phyloP scores from a whole-genome alignment of 2,113 vertebrate genomes.

The Neogobius melanostomus region DNA sequence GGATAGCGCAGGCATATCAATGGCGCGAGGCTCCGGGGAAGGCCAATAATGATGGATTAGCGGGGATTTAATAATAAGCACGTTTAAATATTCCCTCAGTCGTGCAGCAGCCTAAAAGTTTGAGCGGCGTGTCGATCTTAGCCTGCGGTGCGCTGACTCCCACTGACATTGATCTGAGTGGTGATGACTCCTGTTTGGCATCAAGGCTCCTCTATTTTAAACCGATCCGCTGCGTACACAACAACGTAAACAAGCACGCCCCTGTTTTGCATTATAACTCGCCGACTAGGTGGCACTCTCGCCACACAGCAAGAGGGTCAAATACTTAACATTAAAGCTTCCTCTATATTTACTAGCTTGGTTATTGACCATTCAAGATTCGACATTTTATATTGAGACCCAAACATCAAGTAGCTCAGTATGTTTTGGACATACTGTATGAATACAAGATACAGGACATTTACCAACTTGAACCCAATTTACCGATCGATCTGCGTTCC shows the following conservation, averaged over 20 bases:
- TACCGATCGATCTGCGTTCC: too few relatives aligned
- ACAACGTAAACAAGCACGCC: not conserved
- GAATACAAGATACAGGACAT: too few relatives aligned
- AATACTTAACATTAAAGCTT: too few relatives aligned
- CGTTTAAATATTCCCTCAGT: constrained; percentile 21
- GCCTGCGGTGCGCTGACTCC: not conserved
- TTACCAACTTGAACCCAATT: too few relatives aligned
- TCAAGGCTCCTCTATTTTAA: not conserved
- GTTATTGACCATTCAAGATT: too few relatives aligned
- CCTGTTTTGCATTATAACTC: not conserved
- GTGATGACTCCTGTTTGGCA: constrained; percentile 12
- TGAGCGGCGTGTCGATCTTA: not conserved
- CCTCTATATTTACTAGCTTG: too few relatives aligned
- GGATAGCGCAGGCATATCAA: constrained; percentile 33
- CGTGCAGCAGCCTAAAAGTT: constrained; percentile 25
- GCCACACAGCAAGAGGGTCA: too few relatives aligned
- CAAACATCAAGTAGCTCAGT: too few relatives aligned
- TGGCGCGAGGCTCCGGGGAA: constrained; percentile 37
- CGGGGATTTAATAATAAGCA: constrained; percentile 11
- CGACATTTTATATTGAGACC: too few relatives aligned
- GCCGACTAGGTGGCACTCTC: not conserved
- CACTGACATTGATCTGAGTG: not conserved
- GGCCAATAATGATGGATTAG: constrained; percentile 26
- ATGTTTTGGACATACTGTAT: too few relatives aligned
- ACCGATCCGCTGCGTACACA: not conserved